These are phyloP conservation scores for Anthoptus insignis DNA, from an alignment of 2,888 invertebrate species.

Conservation along the genomic window DNA sequence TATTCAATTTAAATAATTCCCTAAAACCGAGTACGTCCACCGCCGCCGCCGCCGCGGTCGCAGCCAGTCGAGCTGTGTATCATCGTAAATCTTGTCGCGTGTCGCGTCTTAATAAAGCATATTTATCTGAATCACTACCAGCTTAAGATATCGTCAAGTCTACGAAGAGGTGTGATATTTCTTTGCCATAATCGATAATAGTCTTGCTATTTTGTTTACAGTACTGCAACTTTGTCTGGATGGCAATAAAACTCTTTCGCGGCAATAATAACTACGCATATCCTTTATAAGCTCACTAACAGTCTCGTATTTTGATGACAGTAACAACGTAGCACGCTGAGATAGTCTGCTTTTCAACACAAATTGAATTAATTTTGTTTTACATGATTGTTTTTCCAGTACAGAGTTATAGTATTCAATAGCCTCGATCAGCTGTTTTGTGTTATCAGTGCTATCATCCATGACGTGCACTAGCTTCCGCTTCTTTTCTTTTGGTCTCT, in stretches of 20 bases:
- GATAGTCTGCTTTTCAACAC: slow-evolving; percentile 15
- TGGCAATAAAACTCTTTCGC: not conserved
- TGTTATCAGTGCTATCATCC: not conserved
- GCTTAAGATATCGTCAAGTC: not conserved
- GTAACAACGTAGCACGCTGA: not conserved
- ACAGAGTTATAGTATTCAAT: slow-evolving; percentile 4
- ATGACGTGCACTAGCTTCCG: not conserved
- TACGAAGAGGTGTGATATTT: not conserved
- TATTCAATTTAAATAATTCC: no score
- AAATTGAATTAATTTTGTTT: slow-evolving; percentile 8
- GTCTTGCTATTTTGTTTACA: not conserved
- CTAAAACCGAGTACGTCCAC: no score
- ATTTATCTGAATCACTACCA: not conserved
- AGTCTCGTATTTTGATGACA: not conserved
- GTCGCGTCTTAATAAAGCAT: not conserved
- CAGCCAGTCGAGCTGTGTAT: no score
- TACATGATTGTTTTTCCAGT: slow-evolving; percentile 3
- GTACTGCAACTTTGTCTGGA: slow-evolving; percentile 6
- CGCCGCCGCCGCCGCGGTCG: no score
- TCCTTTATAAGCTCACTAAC: not conserved
- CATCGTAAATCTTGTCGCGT: no score
- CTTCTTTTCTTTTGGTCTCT: slow-evolving; percentile 2
- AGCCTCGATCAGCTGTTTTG: not conserved
- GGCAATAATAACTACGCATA: slow-evolving; percentile 5
- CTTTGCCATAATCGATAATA: not conserved